These are phyloP conservation scores for Phyto melanocephala DNA, from an alignment of 2,888 invertebrate species.

Conservation along the genomic window DNA sequence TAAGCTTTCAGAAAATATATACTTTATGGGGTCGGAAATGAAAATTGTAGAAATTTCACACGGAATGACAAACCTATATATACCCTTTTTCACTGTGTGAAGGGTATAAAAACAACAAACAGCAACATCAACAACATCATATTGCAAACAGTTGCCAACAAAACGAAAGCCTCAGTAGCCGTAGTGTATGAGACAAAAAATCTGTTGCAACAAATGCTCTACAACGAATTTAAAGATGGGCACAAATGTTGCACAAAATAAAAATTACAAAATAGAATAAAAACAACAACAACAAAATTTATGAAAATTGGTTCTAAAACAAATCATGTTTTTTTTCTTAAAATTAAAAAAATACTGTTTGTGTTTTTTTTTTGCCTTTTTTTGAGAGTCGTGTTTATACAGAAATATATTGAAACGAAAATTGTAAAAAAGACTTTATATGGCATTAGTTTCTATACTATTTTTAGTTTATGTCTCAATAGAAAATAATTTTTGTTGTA, in stretches of 20 bases:
- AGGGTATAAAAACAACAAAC: no score
- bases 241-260: constrained; percentile 29
- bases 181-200: not conserved
- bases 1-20: no score
- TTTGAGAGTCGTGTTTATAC: not conserved
- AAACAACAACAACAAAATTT: constrained; percentile 12
- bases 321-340: constrained; percentile 15
- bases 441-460: not conserved
- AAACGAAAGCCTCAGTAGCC: no score
- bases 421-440: not conserved
- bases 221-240: constrained; percentile 22
- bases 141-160: constrained; percentile 33
- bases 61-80: no score
- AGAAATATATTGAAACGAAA: not conserved
- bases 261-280: not conserved
- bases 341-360: not conserved
- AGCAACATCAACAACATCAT: not conserved
- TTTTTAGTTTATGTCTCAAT: not conserved
- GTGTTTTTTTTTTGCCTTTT: not conserved
- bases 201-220: constrained; percentile 27
- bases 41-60: no score
- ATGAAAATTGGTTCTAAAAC: constrained; percentile 7
- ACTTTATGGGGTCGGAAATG: no score
- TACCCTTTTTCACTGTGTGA: no score
- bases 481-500: no score